Conservation (phyloP, 1,140 invertebrate species). For the Heliconius congener region DNA sequence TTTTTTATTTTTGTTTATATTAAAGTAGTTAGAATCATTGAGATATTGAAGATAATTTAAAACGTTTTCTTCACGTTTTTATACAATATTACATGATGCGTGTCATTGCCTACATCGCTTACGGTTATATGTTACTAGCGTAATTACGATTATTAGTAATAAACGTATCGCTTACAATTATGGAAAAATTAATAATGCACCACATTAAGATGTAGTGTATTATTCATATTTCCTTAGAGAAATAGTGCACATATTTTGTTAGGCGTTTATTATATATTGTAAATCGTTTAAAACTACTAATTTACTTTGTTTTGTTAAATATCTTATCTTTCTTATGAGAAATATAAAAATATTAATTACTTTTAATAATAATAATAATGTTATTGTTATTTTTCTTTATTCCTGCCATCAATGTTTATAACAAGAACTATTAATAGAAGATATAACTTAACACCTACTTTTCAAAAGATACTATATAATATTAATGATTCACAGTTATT, state of each 20-base stretch:
- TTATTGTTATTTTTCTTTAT: no score
- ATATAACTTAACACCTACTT: background rate
- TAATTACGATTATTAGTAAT: no score
- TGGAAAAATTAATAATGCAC: background rate
- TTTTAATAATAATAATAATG: no score
- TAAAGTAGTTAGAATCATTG: background rate
- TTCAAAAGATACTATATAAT: background rate
- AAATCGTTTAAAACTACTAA: background rate
- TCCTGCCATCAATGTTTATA: no score
- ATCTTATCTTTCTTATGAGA: no score
- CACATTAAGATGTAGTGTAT: no score
- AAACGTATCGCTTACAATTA: background rate
- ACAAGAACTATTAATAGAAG: no score
- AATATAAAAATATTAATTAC: no score
- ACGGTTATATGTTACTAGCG: background rate
- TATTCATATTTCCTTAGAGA: background rate
- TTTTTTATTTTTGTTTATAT: background rate
- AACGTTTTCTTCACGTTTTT: background rate
- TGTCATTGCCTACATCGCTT: background rate
- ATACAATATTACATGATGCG: background rate
- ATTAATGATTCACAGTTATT: background rate
- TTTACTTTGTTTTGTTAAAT: background rate
- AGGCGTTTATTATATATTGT: background rate
- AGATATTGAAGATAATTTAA: conserved; percentile 1
- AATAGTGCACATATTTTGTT: background rate